Base-by-base conservation (phyloP, 2,113 vertebrate genomes). In the Lasiurus cinereus region DNA sequence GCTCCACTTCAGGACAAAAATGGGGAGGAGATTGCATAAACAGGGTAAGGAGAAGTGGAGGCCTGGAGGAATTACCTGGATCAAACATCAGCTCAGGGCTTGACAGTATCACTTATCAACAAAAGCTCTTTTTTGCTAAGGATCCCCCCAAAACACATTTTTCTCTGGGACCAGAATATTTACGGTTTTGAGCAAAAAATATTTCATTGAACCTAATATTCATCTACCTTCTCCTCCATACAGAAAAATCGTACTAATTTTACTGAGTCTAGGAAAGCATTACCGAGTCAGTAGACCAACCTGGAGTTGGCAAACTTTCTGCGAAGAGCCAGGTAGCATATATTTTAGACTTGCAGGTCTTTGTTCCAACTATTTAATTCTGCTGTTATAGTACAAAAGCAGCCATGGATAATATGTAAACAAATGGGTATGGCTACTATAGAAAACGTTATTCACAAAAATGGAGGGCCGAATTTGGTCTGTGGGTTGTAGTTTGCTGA, bases 381-480 rank as follows among this genome's bases (percentile, higher is more conserved):
- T 59, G 21, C 39, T 36, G 22, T 43, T 72, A 12, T 2, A 50
- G 46, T 10, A 6, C 31, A 87, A 77, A 93, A 76, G 48, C 48
- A 66, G 46, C 39, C 70, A 66, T 21, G 54, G 31, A 67, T n/a
- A 56, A n/a, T 9, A 48, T 1, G 86, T 59, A 88, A 77, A 83
- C 43, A 77, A 88, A 50, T 9, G n/a, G 15, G 4, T 46, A 59
- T 39, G 29, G 73, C 19, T 79, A 7, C 50, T 67, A 67, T 69
- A 67, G 67, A 82, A 96, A 70, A 77, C 29, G 29, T 90, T 66
- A 80, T 43, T 82, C 62, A 69, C 77, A 80, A 62, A 89, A 70
- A 70, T 2, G 31, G 43, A 89, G 46, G 16, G 31, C 33, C 16
- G 6, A 70, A 83, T 83, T 87, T 90, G 62, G 64, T 87, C 52